phyloP scores from a whole-genome alignment of 2,797 vertebrate species.

The Iguana delicatissima region DNA sequence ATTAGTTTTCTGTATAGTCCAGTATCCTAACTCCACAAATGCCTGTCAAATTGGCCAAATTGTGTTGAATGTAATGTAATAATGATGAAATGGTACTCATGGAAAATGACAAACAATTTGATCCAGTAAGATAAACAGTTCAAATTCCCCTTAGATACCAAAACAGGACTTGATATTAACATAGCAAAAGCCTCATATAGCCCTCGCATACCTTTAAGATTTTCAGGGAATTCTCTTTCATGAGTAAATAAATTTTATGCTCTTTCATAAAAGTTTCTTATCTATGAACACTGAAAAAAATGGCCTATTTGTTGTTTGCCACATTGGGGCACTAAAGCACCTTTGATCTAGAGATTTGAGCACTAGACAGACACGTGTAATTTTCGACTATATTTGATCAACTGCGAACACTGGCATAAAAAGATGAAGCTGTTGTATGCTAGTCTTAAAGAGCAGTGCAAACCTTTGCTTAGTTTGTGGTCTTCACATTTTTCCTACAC shows the following conservation, averaged over 20 bases:
- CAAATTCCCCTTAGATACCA: not conserved
- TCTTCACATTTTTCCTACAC: not conserved
- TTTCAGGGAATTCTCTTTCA: not conserved
- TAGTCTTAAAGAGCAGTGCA: not conserved
- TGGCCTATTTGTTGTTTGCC: not conserved
- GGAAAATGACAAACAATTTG: not conserved
- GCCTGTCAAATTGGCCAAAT: not conserved
- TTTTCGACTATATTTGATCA: not conserved
- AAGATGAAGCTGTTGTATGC: not conserved
- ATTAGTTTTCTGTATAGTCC: not conserved
- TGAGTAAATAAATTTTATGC: no score
- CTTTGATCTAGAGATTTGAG: not conserved
- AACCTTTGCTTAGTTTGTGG: not conserved
- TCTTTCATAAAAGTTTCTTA: not conserved
- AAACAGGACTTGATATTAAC: not conserved
- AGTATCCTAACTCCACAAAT: not conserved
- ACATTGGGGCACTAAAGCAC: not conserved
- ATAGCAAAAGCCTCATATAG: not conserved
- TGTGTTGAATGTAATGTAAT: not conserved
- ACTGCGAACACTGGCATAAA: not conserved
- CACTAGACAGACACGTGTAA: not conserved
- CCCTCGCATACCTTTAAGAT: not conserved
- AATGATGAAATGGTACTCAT: not conserved
- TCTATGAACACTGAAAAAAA: not conserved
- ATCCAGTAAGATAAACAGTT: not conserved